phyloP scores from a whole-genome alignment of 1,140 invertebrate species.

The Babylonia areolata region DNA sequence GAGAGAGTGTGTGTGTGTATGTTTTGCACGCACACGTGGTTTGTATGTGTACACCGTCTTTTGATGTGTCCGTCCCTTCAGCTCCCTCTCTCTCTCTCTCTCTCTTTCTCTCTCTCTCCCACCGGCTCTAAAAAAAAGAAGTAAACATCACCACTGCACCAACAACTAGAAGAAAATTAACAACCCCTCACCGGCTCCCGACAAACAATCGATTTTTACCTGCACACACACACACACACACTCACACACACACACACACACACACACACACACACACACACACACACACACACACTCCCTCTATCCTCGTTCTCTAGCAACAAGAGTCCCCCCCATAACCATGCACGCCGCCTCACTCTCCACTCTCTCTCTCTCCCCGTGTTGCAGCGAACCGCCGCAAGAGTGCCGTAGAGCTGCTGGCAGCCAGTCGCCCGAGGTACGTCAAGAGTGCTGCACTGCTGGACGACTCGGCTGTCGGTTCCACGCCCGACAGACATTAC shows the following conservation, averaged over 20 bases:
- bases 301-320: no score
- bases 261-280: neutral
- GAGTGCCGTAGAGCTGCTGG: slow-evolving; percentile 93
- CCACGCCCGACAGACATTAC: slow-evolving; percentile 41
- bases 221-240: neutral
- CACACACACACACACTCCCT: no score
- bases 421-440: slow-evolving; percentile 94
- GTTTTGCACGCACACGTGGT: no score
- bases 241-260: neutral
- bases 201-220: neutral
- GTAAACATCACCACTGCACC: no score
- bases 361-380: neutral
- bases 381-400: slow-evolving; percentile 59
- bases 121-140: neutral
- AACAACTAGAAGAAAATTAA: no score
- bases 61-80: no score
- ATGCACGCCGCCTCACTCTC: no score
- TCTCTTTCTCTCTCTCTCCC: neutral
- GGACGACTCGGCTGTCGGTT: slow-evolving; percentile 83
- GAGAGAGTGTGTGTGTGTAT: no score
- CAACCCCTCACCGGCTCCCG: no score
- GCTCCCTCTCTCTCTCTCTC: slow-evolving; percentile 2
- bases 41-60: no score
- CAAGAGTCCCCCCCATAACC: no score
- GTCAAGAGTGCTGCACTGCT: slow-evolving; percentile 94